phyloP scores from a whole-genome alignment of 2,888 invertebrate species.

The Drosophila nr. perissopoda region DNA sequence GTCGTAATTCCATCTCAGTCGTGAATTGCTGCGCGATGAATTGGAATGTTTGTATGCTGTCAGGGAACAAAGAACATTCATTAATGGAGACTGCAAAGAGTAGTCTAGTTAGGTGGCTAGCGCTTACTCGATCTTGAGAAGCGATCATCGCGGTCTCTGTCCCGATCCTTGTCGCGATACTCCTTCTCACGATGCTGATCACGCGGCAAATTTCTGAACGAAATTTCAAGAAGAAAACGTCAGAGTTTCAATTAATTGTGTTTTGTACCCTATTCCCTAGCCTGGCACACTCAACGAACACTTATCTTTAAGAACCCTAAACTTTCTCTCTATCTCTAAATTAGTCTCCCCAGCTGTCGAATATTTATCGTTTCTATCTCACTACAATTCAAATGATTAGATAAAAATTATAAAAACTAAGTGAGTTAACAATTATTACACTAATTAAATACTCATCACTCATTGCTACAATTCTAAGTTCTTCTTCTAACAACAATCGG shows the following conservation, averaged over 20 bases:
- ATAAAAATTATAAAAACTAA: neutral
- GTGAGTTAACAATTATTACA: neutral
- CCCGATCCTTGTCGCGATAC: conserved; percentile 85
- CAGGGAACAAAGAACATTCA: neutral
- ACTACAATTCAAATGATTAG: neutral
- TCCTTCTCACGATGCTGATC: conserved; percentile 85
- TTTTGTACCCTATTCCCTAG: neutral
- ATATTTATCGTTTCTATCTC: neutral
- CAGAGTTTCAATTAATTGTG: neutral
- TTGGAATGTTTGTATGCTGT: conserved; percentile 91
- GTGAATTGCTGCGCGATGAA: conserved; percentile 86
- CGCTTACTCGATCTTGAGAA: conserved; percentile 84
- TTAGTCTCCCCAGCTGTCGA: neutral
- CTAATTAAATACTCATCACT: neutral
- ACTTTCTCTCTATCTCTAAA: neutral
- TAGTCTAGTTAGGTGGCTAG: conserved; percentile 28
- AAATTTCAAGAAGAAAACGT: neutral
- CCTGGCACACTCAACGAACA: neutral
- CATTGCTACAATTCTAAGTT: neutral
- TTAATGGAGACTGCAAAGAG: neutral
- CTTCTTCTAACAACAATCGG: neutral
- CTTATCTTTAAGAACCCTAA: no score
- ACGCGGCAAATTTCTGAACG: conserved; percentile 82
- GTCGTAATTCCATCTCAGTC: conserved; percentile 85
- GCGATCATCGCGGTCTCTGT: conserved; percentile 84